Base-by-base conservation (phyloP, 2,888 invertebrate species). In the Abrostola tripartita region DNA sequence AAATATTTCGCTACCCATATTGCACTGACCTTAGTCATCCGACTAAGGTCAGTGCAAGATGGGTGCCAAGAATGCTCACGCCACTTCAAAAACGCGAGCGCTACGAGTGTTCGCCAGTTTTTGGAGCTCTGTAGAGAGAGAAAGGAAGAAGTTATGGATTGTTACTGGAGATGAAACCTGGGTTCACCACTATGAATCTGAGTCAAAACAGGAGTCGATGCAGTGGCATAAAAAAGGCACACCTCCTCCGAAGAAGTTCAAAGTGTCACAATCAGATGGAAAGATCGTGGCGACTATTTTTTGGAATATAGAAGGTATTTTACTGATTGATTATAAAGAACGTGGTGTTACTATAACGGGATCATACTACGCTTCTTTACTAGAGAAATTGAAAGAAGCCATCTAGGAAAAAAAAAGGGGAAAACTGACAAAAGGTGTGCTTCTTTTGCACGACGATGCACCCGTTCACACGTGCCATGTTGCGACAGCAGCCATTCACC, bases 221-320 rank as follows among this genome's bases (percentile, higher is more conserved):
- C 72, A 73, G 68, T 71, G 70, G 70, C 61, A 61, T n/a, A 77
- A 79, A 78, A 81, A 74, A 51, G 72, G 72, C 7, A 52, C 72
- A 78, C n/a, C 62, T 56, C 68, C 71, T 0, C 68, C 67, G 5
- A 75, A 74, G 61, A 78, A 76, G 37, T 71, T 76, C 42, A 75
- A 71, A 35, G 76, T 78, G 63, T 59, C 70, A 14, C 51, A 68
- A 24, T 72, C 71, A 61, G 61, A 66, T 7, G 62, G 95, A 98
- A 99, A 77, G 60, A 51, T 80, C 10, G 76, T 76, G 73, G 75
- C 71, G n/a, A 72, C 63, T 5, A 12, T 63, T 42, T 74, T 79
- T 70, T 56, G 64, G 64, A 50, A 12, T 63, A 40, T 74, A 78
- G 68, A 54, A 63, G 64, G 52, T n/a, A 67, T 52, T 14, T 52